phyloP scores from a whole-genome alignment of 1,140 invertebrate species.

The Vanessa tameamea region DNA sequence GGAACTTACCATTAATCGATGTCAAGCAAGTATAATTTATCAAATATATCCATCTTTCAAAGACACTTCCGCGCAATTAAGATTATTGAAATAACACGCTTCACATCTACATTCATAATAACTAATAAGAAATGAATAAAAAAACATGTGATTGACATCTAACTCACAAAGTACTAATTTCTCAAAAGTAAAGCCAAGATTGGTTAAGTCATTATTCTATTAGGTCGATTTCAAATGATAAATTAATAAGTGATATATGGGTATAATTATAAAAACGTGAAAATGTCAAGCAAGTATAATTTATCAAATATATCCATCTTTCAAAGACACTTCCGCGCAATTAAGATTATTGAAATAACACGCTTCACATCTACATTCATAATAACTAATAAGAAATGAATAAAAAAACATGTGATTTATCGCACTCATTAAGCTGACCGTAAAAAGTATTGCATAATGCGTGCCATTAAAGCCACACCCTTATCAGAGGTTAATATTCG shows the following conservation, averaged over 20 bases:
- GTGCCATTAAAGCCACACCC: constrained; percentile 26
- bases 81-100: constrained; percentile 1
- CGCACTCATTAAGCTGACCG: constrained; percentile 8
- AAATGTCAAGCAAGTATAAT: background rate
- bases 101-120: constrained; percentile 2
- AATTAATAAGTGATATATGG: background rate
- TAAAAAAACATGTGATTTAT: constrained; percentile 27
- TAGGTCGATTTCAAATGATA: background rate
- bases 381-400: background rate
- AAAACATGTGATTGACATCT: constrained; percentile 19
- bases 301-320: background rate
- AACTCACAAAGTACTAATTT: background rate
- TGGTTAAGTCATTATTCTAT: background rate
- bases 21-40: background rate
- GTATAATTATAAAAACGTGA: background rate
- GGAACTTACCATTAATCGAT: background rate
- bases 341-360: constrained; percentile 10
- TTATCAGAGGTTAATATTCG: constrained; percentile 58
- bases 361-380: background rate
- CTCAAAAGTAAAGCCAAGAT: too few relatives aligned
- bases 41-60: background rate
- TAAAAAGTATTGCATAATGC: constrained; percentile 27
- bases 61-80: constrained; percentile 7
- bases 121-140: constrained; percentile 5
- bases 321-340: constrained; percentile 7